Percentiles rank a stretch among this genome's conserved stretches.
Conservation (phyloP, 30 jellyfish, hydroid and myxozoan species). For the Phacellophora camtschatica region DNA sequence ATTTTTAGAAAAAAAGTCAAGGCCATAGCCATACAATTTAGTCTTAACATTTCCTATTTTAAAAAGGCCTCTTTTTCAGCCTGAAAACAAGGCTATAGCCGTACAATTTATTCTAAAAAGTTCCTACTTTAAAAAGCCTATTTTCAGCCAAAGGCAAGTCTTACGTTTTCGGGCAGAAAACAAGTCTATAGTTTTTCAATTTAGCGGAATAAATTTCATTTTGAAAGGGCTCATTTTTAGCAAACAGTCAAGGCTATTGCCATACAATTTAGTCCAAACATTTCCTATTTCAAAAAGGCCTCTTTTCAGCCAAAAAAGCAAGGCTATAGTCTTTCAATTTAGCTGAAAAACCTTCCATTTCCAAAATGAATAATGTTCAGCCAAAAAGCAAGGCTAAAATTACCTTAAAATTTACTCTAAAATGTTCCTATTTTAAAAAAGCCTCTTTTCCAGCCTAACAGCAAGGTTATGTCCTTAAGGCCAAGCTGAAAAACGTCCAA, state of each 20-base stretch:
- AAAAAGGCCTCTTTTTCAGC: background rate
- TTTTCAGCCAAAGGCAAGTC: background rate
- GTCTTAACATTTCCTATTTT: background rate
- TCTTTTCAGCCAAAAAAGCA: background rate
- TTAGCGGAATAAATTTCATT: background rate
- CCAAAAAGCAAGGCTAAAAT: background rate
- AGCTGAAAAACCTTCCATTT: background rate
- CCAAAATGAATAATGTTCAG: background rate
- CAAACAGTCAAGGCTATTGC: background rate
- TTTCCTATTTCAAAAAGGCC: background rate
- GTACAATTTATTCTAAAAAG: background rate
- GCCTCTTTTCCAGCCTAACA: background rate
- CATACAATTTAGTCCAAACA: background rate
- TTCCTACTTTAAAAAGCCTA: background rate
- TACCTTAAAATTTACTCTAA: background rate
- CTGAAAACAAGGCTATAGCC: background rate
- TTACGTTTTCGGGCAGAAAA: background rate
- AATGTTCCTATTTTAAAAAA: too few relatives aligned
- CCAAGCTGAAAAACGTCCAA: background rate
- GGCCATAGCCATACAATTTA: background rate
- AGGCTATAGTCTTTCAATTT: background rate
- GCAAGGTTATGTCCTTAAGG: background rate
- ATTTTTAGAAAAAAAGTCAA: background rate
- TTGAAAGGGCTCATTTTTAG: background rate
- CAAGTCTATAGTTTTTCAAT: background rate